Conservation (phyloP, 2,113 vertebrate genomes). For the Prinia subflava region DNA sequence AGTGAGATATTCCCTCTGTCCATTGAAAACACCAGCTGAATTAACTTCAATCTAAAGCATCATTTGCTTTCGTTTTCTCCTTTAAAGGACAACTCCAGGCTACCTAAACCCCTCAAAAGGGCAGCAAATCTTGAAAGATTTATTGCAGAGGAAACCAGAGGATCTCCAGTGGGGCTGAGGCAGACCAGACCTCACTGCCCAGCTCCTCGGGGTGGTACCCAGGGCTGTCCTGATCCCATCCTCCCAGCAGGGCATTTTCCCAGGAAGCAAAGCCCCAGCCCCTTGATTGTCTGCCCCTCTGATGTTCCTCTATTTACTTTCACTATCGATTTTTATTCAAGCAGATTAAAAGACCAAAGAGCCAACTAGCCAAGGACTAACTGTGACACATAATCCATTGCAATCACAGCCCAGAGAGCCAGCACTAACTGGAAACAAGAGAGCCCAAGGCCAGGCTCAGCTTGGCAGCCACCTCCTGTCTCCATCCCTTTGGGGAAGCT, state of each 20-base stretch:
- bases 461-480: not conserved
- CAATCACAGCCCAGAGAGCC: not conserved
- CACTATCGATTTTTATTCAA: conserved; percentile 1
- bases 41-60: conserved; percentile 3
- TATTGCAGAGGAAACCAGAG: not conserved
- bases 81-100: not conserved
- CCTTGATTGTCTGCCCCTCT: not conserved
- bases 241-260: accelerated
- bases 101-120: not conserved
- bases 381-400: conserved; percentile 6
- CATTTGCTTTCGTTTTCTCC: not conserved
- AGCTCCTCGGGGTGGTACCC: not conserved
- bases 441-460: not conserved
- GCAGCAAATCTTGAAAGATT: not conserved
- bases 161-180: not conserved
- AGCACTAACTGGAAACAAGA: not conserved
- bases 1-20: not conserved
- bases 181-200: not conserved
- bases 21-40: conserved; percentile 17
- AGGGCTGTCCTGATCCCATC: not conserved
- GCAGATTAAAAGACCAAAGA: conserved; percentile 21
- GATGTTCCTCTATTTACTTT: not conserved
- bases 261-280: not conserved
- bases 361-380: conserved; percentile 12
- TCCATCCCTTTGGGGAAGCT: not conserved